These are phyloP conservation scores for Rotaria sp. DNA, from an alignment of 2,888 invertebrate genomes.

Conservation along the genomic window DNA sequence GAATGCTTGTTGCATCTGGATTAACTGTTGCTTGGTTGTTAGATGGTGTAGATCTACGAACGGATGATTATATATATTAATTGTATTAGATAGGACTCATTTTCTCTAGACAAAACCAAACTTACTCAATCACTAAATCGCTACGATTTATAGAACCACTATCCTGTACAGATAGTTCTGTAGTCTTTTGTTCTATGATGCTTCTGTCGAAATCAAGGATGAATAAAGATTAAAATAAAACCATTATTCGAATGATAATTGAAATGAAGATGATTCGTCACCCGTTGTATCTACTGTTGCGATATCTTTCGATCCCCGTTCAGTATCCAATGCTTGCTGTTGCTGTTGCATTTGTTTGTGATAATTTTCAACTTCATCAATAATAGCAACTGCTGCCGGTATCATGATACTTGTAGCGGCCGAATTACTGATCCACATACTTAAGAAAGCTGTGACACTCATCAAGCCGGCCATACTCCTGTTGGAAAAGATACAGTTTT, in stretches of 20 bases:
- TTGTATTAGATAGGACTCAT: no score
- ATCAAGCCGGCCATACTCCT: conserved; percentile 76
- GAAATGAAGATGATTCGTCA: background rate
- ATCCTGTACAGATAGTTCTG: background rate
- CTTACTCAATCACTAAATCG: background rate
- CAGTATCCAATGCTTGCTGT: background rate
- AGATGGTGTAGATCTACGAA: no score
- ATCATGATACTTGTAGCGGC: conserved; percentile 61
- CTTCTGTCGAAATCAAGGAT: no score
- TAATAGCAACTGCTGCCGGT: conserved; percentile 50
- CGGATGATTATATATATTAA: no score
- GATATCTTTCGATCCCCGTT: background rate
- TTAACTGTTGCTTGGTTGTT: background rate
- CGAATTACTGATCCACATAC: conserved; percentile 93
- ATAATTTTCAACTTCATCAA: conserved; percentile 44
- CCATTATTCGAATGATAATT: background rate
- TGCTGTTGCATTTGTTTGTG: background rate
- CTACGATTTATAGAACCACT: background rate
- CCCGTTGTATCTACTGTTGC: background rate
- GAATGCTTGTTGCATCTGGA: fast-evolving
- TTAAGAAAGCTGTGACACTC: conserved; percentile 80
- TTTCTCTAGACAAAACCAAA: background rate
- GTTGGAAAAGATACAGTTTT: background rate
- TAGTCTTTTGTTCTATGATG: background rate
- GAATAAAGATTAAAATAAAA: background rate